These are phyloP conservation scores for Tor tambroides DNA, from an alignment of 2,113 vertebrate species.

Conservation along the genomic window DNA sequence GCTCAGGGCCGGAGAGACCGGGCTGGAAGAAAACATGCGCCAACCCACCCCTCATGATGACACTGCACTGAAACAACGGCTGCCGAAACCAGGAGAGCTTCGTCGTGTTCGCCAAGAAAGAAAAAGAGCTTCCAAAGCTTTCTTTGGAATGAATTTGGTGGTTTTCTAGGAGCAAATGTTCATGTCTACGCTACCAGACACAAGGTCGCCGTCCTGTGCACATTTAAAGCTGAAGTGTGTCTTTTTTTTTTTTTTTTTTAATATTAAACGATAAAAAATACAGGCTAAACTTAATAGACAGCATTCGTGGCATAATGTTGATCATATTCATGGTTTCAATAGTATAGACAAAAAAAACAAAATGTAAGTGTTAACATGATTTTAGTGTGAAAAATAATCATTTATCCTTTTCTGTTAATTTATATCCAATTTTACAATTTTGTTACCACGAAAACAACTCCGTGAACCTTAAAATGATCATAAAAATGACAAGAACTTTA, in stretches of 20 bases:
- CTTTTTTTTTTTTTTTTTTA: not conserved
- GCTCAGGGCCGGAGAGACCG: slow-evolving; percentile 17
- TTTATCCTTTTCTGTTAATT: not conserved
- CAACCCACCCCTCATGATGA: slow-evolving; percentile 21
- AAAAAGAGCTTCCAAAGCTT: not conserved
- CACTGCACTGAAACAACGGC: slow-evolving; percentile 44
- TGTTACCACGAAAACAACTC: not conserved
- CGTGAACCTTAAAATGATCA: too few relatives aligned
- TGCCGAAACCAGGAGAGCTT: slow-evolving; percentile 38
- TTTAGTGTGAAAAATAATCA: not conserved
- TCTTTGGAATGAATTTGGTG: not conserved
- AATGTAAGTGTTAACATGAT: not conserved
- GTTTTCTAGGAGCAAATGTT: not conserved
- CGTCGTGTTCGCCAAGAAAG: not conserved
- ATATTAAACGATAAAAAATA: not conserved
- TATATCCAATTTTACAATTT: not conserved
- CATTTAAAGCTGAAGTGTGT: not conserved
- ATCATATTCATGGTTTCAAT: not conserved
- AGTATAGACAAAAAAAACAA: not conserved
- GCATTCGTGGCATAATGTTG: not conserved
- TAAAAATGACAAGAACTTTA: too few relatives aligned
- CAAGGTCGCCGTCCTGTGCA: not conserved
- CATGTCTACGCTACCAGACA: not conserved
- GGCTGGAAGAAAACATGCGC: slow-evolving; percentile 46
- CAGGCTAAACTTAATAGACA: not conserved